Evolutionary conservation across 2,797 vertebrate species (phyloP), one percentile per base, ranked within the genome.

Genomic region (Prunella strophiata): DNA sequence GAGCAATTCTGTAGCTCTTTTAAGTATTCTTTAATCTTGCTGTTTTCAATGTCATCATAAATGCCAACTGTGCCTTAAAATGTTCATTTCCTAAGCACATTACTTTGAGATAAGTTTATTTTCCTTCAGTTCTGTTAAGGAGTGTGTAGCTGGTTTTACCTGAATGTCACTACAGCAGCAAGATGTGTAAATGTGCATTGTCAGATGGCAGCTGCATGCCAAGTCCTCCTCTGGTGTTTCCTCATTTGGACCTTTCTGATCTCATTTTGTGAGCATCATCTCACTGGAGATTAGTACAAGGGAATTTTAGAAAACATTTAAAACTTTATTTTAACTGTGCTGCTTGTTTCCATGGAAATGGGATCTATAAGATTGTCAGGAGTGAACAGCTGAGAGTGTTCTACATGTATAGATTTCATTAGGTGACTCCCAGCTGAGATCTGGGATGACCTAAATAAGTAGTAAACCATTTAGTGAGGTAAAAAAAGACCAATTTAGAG

Each of bases 271-370:
- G 63, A 92, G 82, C 70, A 82, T 86, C 43, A 18, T 57, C 47
- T 84, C 75, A 42, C 36, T 70, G 66, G 51, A 81, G 55, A 61
- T n/a, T 25, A 76, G 13, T 18, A 29, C 34, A 75, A 68, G 14
- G 19, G 66, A 80, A 52, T 74, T 32, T 17, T 8, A 36, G 38
- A 18, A 30, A 47, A 75, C 66, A 70, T 90, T 10, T 4, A 11
- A 63, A 88, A 75, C 32, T 90, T 32, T 59, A 19, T 48, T 94
- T 96, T 85, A 61, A 29, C 42, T 2, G 4, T 88, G 89, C 32
- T 14, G 3, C 45, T 81, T 50, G 85, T 94, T 97, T 81, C 93
- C 73, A 88, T 91, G 58, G 92, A 84, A 96, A 92, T 52, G 6
- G 29, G 58, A 88, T 91, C 43, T 36, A 14, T 62, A 50, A 66